These are phyloP conservation scores for Caenorhabditis sp. DNA, from an alignment of 2,888 invertebrate genomes.

Conservation along the genomic window DNA sequence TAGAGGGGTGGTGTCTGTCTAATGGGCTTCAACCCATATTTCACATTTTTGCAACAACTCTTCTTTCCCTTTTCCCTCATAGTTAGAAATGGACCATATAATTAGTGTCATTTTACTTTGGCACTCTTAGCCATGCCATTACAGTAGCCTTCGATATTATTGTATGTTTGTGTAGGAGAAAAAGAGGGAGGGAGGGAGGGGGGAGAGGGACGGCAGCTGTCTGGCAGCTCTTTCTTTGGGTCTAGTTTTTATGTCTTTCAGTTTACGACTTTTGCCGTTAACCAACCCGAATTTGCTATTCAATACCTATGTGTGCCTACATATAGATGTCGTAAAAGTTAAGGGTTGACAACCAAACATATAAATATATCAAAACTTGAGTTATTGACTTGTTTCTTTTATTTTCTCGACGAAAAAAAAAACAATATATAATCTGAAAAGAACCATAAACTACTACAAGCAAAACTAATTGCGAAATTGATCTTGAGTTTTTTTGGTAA, in stretches of 20 bases:
- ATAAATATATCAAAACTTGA: neutral
- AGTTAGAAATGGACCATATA: neutral
- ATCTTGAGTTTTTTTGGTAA: too few species aligned
- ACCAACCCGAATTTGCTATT: constrained; percentile 39
- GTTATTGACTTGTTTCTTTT: neutral
- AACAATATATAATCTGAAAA: neutral
- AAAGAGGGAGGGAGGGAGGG: neutral
- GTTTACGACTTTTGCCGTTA: constrained; percentile 43
- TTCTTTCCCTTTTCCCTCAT: neutral
- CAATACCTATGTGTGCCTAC: constrained; percentile 28
- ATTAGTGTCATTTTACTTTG: constrained; percentile 14
- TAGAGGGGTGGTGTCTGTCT: neutral
- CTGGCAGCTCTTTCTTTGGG: constrained; percentile 25
- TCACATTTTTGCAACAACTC: neutral
- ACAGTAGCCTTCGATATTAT: constrained; percentile 24
- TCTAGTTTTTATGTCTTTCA: constrained; percentile 32
- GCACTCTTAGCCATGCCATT: constrained; percentile 31
- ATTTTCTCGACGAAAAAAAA: neutral
- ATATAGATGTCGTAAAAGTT: constrained; percentile 1
- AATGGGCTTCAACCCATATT: neutral
- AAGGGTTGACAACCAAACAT: neutral
- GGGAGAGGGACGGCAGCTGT: constrained; percentile 23
- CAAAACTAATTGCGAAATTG: too few species aligned
- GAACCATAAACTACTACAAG: neutral
- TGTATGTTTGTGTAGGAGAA: constrained; percentile 19